A percentile compares a stretch with the other conserved stretches of the same genome.
Evolutionary conservation across 2,888 invertebrate species (phyloP).

Genomic region (Dolichopus griseipennis): DNA sequence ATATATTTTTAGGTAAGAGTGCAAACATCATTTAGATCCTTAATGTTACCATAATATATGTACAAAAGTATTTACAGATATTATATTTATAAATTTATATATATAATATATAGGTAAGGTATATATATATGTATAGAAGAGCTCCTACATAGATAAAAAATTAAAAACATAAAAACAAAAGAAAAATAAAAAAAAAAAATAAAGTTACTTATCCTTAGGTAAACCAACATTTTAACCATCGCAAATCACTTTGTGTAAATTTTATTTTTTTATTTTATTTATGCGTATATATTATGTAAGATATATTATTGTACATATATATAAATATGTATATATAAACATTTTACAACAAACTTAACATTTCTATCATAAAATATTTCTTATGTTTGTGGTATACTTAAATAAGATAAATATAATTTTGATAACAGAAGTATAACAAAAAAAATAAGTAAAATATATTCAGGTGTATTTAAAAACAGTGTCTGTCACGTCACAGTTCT

Average conservation of each 20-base stretch:
- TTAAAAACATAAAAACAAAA: too few relatives aligned
- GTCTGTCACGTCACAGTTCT: background rate
- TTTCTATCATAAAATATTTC: background rate
- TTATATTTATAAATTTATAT: background rate
- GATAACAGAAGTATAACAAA: background rate
- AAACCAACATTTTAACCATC: constrained; percentile 1
- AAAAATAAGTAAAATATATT: background rate
- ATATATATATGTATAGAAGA: background rate
- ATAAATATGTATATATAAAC: too few relatives aligned
- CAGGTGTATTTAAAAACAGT: background rate
- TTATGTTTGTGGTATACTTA: background rate
- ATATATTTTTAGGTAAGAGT: constrained; percentile 3
- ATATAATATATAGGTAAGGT: too few relatives aligned
- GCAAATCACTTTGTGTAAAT: background rate
- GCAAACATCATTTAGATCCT: constrained; percentile 6
- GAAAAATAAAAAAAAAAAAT: background rate
- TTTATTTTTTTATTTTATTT: background rate
- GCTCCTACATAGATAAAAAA: too few relatives aligned
- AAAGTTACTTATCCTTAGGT: constrained; percentile 3
- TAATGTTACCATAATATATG: constrained; percentile 6
- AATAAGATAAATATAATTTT: constrained; percentile 6
- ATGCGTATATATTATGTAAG: too few relatives aligned
- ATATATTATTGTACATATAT: too few relatives aligned
- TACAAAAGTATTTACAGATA: background rate
- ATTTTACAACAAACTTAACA: background rate